phyloP scores from a whole-genome alignment of 2,797 vertebrate species.

The Enteromius fasciolatus region DNA sequence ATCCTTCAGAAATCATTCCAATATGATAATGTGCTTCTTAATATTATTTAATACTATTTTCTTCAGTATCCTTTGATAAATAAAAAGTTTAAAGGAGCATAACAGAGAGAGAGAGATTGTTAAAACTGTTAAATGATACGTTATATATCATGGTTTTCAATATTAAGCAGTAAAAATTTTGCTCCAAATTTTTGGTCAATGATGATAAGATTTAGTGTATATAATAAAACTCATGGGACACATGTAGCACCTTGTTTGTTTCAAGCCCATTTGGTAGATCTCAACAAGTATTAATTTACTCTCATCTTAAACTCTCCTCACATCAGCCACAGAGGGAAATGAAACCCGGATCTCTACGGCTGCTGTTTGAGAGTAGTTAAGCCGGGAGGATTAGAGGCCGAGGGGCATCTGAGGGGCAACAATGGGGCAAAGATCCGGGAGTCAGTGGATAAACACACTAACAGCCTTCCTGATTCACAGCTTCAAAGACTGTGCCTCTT shows the following conservation, averaged over 20 bases:
- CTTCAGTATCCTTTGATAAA: too few relatives aligned
- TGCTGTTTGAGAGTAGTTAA: constrained; percentile 48
- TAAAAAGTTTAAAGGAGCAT: too few relatives aligned
- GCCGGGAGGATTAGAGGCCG: constrained; percentile 45
- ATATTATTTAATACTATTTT: background rate
- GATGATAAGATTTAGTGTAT: too few relatives aligned
- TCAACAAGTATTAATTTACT: constrained; percentile 10
- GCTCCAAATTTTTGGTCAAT: too few relatives aligned
- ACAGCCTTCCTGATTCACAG: constrained; percentile 19
- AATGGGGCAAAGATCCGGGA: constrained; percentile 53
- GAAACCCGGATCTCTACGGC: constrained; percentile 30
- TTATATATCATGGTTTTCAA: too few relatives aligned
- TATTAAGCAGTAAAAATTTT: too few relatives aligned
- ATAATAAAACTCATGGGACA: background rate
- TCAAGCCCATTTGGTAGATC: background rate
- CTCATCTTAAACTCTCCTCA: constrained; percentile 3
- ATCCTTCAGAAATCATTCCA: background rate
- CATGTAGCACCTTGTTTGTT: background rate
- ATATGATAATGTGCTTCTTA: background rate
- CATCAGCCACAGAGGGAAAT: constrained; percentile 18
- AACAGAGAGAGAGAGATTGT: too few relatives aligned
- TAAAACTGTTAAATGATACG: too few relatives aligned
- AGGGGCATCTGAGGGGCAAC: constrained; percentile 44
- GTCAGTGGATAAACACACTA: constrained; percentile 42
- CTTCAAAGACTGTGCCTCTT: constrained; percentile 49